Evolutionary conservation across 2,888 invertebrate genomes (phyloP).

Genomic region (Lepidocyrtinus sp.): DNA sequence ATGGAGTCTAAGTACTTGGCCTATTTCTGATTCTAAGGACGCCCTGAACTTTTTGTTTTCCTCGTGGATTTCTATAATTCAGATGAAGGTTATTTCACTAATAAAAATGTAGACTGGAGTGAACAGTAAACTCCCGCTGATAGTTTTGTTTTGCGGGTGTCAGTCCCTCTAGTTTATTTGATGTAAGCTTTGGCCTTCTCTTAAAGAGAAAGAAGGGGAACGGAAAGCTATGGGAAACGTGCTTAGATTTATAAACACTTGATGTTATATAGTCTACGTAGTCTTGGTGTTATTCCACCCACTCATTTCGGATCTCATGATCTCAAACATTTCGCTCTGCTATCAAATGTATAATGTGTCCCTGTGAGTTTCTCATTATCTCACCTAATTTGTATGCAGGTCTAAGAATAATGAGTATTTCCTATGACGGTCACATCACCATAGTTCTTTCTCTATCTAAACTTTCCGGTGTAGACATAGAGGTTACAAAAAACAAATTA

Average conservation of each 20-base stretch:
- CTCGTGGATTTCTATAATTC: background rate
- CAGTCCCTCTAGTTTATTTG: too few relatives aligned
- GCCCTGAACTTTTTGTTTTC: too few relatives aligned
- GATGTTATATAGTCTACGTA: background rate
- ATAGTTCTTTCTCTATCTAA: background rate
- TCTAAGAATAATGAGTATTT: background rate
- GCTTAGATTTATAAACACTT: background rate
- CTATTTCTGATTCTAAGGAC: background rate
- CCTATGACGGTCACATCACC: too few relatives aligned
- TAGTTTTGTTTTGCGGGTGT: too few relatives aligned
- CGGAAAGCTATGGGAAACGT: background rate
- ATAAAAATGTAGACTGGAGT: background rate
- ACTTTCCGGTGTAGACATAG: background rate
- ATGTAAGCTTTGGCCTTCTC: background rate
- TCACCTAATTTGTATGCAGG: background rate
- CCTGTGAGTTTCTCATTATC: background rate
- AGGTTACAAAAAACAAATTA: background rate
- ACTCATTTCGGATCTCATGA: background rate
- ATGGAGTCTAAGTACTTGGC: constrained; percentile 1
- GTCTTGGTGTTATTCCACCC: too few relatives aligned
- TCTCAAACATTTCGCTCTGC: background rate
- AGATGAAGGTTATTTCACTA: background rate
- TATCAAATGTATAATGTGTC: background rate
- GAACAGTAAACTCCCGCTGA: background rate
- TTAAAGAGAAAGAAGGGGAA: background rate